Evolutionary conservation across 2,888 invertebrate species (phyloP), one percentile per base, ranked within the genome.

Genomic region (Glyphotaelius pellucidus): DNA sequence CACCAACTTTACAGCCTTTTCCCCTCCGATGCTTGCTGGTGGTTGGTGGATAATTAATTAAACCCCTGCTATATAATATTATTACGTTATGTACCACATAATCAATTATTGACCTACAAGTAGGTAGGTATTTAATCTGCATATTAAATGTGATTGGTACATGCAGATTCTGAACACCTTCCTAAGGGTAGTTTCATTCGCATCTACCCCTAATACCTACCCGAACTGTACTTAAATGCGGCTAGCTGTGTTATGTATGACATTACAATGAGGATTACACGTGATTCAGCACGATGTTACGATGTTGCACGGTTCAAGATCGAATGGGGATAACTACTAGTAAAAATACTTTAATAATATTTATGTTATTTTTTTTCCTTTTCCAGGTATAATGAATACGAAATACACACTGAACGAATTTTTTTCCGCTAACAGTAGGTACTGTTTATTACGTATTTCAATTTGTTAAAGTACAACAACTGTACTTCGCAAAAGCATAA

Each of bases 191-290:
- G 67, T 67, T 67, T 67, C 67, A 67, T 67, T 67, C 25, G 25
- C 9, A 67, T 11, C 25, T 67, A 67, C 67, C 25, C 67, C 67
- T 67, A 0, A 9, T 67, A 67, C n/a, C 25, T 67, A 67, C 9
- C 25, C 67, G 25, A 67, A 7, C n/a, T 67, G 67, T 52, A 19
- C 52, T 15, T n/a, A 67, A 25, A 11, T 9, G 67, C 11, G 67
- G 67, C 67, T 67, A 9, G 67, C 25, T 25, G 67, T 67, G 67
- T n/a, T n/a, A 11, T 67, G 67, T 67, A 67, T 67, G 67, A 67
- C 67, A 38, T 83, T 11, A 83, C 83, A 35, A 19, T 14, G 83
- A 35, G 83, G 83, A 83, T 83, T 83, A 83, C 83, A 83, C 7
- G 35, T 38, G 35, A 83, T 83, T 35, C 83, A 35, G 11, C 32